phyloP scores from a whole-genome alignment of 2,113 vertebrate species.

The Pungitius pungitius region DNA sequence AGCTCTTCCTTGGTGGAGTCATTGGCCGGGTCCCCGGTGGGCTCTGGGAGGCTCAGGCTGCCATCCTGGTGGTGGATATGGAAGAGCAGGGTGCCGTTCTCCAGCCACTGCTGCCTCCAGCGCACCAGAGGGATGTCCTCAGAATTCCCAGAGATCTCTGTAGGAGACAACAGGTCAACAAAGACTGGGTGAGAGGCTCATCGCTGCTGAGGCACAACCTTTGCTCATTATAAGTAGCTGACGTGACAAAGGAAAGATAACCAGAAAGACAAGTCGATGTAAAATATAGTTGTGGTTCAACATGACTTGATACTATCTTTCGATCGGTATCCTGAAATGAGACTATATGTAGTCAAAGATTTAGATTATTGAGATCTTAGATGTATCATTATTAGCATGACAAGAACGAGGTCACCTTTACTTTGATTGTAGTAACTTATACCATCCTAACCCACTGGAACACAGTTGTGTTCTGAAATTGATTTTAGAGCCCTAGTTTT shows the following conservation, averaged over 20 bases:
- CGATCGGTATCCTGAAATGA: too few relatives aligned
- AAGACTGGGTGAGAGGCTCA: background rate
- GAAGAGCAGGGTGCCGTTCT: conserved; percentile 96
- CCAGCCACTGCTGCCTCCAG: conserved; percentile 98
- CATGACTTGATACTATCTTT: background rate
- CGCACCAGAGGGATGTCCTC: conserved; percentile 97
- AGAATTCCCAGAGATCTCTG: conserved; percentile 97
- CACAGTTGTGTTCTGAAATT: too few relatives aligned
- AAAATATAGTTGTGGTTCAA: background rate
- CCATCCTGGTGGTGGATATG: conserved; percentile 98
- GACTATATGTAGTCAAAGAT: too few relatives aligned
- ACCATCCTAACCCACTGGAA: too few relatives aligned
- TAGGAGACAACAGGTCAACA: conserved; percentile 22
- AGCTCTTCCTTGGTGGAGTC: conserved; percentile 94
- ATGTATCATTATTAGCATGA: too few relatives aligned
- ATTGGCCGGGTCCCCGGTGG: conserved; percentile 89
- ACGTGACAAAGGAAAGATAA: background rate
- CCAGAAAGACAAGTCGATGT: background rate
- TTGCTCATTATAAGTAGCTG: background rate
- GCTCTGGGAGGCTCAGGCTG: conserved; percentile 86
- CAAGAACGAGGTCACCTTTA: too few relatives aligned
- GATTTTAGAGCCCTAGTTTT: too few relatives aligned
- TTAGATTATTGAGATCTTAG: too few relatives aligned
- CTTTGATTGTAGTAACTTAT: too few relatives aligned
- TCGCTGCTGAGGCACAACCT: background rate